These are phyloP conservation scores for Crioceris asparagi DNA, from an alignment of 2,888 invertebrate genomes.

Conservation along the genomic window DNA sequence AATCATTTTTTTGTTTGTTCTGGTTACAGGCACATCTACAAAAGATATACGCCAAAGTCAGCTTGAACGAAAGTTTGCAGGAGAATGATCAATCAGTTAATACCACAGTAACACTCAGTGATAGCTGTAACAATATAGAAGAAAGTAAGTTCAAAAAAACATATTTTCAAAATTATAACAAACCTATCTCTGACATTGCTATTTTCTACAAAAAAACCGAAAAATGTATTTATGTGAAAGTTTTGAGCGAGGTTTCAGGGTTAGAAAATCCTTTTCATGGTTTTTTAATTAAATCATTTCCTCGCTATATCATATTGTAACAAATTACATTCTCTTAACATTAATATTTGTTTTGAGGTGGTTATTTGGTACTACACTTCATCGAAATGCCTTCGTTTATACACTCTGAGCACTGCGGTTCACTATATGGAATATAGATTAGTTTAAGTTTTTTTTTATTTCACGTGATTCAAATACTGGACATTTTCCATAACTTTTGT, in stretches of 20 bases:
- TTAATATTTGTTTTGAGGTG: neutral
- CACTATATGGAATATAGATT: too few relatives aligned
- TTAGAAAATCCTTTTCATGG: constrained; percentile 11
- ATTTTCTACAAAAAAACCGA: neutral
- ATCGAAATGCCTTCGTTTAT: too few relatives aligned
- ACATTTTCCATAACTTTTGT: too few relatives aligned
- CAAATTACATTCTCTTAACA: neutral
- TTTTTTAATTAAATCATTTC: constrained; percentile 16
- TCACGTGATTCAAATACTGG: too few relatives aligned
- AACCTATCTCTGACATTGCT: neutral
- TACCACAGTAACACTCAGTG: neutral
- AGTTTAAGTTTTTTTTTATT: too few relatives aligned
- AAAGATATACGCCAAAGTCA: constrained; percentile 11
- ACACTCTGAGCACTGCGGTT: too few relatives aligned
- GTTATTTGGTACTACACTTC: too few relatives aligned
- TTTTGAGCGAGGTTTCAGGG: constrained; percentile 15
- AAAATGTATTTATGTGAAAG: too few relatives aligned
- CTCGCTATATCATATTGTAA: constrained; percentile 12
- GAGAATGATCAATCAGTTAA: neutral
- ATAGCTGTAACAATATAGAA: neutral
- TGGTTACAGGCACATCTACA: constrained; percentile 22
- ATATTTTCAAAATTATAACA: neutral
- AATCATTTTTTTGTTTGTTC: constrained; percentile 5
- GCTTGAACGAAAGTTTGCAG: neutral
- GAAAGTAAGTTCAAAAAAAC: neutral